Percentiles rank a stretch among this genome's conserved stretches.
Conservation (phyloP, 2,113 vertebrate species). For the Bos taurus region DNA sequence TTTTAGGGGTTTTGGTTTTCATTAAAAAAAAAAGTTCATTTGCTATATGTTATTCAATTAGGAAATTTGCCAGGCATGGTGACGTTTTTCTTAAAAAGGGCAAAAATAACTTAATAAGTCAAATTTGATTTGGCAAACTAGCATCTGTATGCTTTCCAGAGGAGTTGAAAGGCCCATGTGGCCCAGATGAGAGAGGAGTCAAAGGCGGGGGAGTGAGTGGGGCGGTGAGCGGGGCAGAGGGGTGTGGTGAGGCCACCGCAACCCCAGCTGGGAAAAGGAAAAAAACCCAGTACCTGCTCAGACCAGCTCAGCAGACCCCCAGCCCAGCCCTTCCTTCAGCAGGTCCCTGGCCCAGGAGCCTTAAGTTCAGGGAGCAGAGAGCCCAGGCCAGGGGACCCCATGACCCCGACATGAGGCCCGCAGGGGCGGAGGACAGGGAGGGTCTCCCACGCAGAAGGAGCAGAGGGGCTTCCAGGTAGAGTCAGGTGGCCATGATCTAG, state of each 20-base stretch:
- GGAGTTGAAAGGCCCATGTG: background rate
- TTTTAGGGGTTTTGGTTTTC: background rate
- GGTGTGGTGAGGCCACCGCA: background rate
- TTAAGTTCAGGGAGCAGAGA: background rate
- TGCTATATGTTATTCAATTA: constrained; percentile 73
- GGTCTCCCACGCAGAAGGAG: no score
- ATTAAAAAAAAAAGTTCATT: constrained; percentile 45
- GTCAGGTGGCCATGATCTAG: background rate
- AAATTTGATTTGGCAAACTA: constrained; percentile 63
- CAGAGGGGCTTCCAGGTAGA: background rate
- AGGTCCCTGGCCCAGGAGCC: background rate
- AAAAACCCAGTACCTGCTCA: background rate
- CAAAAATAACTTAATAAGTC: constrained; percentile 67
- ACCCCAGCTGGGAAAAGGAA: background rate
- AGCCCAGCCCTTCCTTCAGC: background rate
- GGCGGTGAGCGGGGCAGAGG: background rate
- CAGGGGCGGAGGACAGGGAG: background rate
- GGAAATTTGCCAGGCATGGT: constrained; percentile 60
- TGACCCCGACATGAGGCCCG: accelerated
- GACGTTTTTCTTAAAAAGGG: constrained; percentile 41
- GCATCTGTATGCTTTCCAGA: constrained; percentile 59
- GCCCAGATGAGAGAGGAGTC: background rate
- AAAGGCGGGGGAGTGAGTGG: accelerated
- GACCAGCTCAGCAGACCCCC: background rate
- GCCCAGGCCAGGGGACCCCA: background rate